Evolutionary conservation across 2,113 vertebrate species (phyloP).

Genomic region (Larimichthys crocea): DNA sequence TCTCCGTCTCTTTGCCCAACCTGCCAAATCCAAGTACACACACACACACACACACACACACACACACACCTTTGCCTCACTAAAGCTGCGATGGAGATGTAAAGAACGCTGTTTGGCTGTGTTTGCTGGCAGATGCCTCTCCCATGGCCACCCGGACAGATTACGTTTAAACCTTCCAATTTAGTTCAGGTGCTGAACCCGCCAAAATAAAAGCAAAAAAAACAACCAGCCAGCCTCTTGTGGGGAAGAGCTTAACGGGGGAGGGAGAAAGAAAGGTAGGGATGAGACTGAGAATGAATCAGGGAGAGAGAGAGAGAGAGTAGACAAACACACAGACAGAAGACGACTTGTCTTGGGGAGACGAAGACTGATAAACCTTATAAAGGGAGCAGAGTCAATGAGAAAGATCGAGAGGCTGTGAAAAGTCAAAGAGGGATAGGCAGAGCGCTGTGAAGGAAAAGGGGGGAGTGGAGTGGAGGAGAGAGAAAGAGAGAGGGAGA

Average conservation of each 20-base stretch:
- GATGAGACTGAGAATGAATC: constrained; percentile 45
- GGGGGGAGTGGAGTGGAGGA: not conserved
- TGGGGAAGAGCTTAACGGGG: constrained; percentile 29
- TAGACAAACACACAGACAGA: constrained; percentile 20
- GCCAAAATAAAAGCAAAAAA: not conserved
- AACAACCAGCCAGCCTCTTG: constrained; percentile 21
- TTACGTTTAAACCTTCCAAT: constrained; percentile 62
- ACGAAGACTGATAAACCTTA: constrained; percentile 46
- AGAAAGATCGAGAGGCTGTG: constrained; percentile 61
- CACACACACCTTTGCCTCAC: constrained; percentile 44
- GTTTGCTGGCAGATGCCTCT: constrained; percentile 60
- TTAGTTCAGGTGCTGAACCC: constrained; percentile 63
- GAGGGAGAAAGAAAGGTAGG: constrained; percentile 53
- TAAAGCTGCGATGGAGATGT: constrained; percentile 59
- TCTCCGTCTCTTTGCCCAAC: constrained; percentile 50
- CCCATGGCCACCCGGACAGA: constrained; percentile 44
- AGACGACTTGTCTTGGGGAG: constrained; percentile 48
- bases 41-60: constrained; percentile 35
- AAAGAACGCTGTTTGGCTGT: constrained; percentile 44
- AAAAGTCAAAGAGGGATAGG: constrained; percentile 64
- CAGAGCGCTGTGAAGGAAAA: constrained; percentile 18
- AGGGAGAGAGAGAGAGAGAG: constrained; percentile 34
- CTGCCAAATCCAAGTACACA: constrained; percentile 41
- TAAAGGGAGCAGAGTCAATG: constrained; percentile 42
- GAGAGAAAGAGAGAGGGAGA: not conserved